Evolutionary conservation across 2,797 vertebrate genomes (phyloP), one percentile per base, ranked within the genome.

Genomic region (Alosa sapidissima): DNA sequence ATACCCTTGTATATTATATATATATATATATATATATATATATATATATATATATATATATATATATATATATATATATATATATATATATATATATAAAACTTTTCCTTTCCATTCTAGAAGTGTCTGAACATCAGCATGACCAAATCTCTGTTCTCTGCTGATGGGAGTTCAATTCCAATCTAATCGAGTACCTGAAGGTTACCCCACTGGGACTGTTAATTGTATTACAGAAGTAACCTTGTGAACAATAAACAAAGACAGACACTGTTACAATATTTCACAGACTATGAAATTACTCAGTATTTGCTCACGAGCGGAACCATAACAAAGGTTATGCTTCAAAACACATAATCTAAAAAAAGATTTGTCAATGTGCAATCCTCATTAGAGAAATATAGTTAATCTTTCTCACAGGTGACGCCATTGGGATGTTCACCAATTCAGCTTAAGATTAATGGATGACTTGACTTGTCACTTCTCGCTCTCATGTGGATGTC

Each of bases 301-400:
- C 36, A 75, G 68, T 36, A 28, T 28, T 28, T 28, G 28, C 28
- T 28, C 28, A 28, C 28, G 28, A 28, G 28, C 28, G 28, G 28
- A 28, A 28, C 28, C 28, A 28, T 28, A 28, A 28, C 28, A 28
- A 28, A 11, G 36, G 36, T 19, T 75, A 19, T 45, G 41, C 36
- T 41, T 41, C 13, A 19, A 41, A 75, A 75, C 19, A 75, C 6
- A 75, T 41, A 75, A 75, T 45, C 68, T 75, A 75, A 75, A 75
- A 75, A 75, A 75, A 75, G 68, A 75, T 75, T 41, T 75, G 68
- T 75, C 68, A 75, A 75, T 75, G 68, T 45, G 6, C 14, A 75
- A 45, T 19, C 68, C 68, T 41, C 13, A 75, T 75, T 75, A 45
- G 33, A 75, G 13, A 41, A 75, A 8, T 75, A 45, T 45, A 75